Evolutionary conservation across 2,888 invertebrate species (phyloP).

Genomic region (Drosophila mulleri): DNA sequence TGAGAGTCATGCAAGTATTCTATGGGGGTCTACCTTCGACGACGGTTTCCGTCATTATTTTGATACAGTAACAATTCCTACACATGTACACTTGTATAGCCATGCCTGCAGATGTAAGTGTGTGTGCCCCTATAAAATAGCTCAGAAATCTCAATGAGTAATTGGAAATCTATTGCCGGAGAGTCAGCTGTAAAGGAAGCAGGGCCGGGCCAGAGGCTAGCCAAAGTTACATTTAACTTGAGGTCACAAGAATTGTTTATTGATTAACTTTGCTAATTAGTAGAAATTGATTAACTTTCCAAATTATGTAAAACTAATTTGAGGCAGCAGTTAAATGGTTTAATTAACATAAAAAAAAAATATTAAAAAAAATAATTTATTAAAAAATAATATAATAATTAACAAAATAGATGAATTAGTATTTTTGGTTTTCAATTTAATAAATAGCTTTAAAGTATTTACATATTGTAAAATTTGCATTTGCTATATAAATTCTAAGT

Average conservation of each 20-base stretch:
- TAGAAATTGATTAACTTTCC: too few relatives aligned
- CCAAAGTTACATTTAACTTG: constrained; percentile 1
- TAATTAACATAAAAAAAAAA: too few relatives aligned
- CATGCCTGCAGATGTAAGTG: neutral
- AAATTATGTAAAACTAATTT: too few relatives aligned
- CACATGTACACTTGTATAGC: neutral
- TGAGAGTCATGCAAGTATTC: constrained; percentile 41
- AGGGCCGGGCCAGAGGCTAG: neutral
- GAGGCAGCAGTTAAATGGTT: too few relatives aligned
- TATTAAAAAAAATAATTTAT: too few relatives aligned
- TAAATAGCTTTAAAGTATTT: too few relatives aligned
- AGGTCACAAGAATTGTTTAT: neutral
- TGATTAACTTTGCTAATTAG: neutral
- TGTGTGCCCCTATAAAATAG: constrained; percentile 35
- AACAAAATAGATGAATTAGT: neutral
- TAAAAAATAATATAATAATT: too few relatives aligned
- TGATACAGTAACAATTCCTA: constrained; percentile 16
- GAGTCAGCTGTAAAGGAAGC: constrained; percentile 10
- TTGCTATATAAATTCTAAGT: too few relatives aligned
- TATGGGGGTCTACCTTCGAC: constrained; percentile 8
- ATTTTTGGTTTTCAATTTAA: neutral
- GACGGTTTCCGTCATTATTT: constrained; percentile 33
- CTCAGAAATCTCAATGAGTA: constrained; percentile 29
- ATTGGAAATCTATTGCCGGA: constrained; percentile 24
- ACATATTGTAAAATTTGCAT: too few relatives aligned